Conservation (phyloP, 2,888 invertebrate genomes). For the Tipula helvola region DNA sequence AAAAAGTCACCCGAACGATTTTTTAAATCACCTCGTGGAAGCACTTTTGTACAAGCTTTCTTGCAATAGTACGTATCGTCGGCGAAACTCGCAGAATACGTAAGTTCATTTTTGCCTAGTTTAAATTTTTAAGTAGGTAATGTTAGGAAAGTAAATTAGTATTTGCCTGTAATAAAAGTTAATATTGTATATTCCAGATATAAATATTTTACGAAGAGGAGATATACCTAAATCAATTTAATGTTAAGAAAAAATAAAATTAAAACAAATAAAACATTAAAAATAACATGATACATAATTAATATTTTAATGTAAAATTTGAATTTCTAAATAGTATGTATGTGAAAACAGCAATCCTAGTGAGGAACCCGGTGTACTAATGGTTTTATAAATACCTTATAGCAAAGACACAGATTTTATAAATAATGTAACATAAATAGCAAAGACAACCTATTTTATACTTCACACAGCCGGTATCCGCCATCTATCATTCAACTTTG, state of each 20-base stretch:
- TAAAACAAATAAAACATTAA: not conserved
- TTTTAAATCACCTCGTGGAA: too few relatives aligned
- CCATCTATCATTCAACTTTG: not conserved
- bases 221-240: not conserved
- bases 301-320: not conserved
- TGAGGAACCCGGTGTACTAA: not conserved
- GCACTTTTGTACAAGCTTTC: too few relatives aligned
- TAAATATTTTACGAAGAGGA: too few relatives aligned
- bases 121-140: too few relatives aligned
- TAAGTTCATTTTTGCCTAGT: too few relatives aligned
- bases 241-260: not conserved
- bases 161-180: too few relatives aligned
- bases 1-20: too few relatives aligned
- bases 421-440: too few relatives aligned
- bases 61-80: too few relatives aligned
- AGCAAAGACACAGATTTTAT: not conserved
- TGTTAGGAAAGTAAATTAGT: too few relatives aligned
- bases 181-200: too few relatives aligned
- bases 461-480: not conserved
- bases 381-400: not conserved
- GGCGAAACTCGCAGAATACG: too few relatives aligned
- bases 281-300: not conserved
- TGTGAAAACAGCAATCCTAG: not conserved
- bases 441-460: not conserved
- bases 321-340: not conserved